Base-by-base conservation (phyloP, 2,888 invertebrate species). In the Drosophila tripunctata region DNA sequence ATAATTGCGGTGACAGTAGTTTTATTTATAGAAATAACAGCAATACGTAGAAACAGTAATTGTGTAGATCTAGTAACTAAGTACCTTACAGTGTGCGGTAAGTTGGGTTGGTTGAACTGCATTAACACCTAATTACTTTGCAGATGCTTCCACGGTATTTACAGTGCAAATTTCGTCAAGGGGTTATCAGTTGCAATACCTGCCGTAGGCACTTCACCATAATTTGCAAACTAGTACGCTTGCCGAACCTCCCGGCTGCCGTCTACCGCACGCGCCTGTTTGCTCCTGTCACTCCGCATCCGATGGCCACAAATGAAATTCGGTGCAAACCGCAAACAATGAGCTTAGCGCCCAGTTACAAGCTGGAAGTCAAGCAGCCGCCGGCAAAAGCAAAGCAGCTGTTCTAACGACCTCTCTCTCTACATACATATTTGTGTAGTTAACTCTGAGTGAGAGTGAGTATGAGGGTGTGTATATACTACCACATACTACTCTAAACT, bases 301-400 rank as follows among this genome's bases (percentile, higher is more conserved):
- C 31, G 3, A 3, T 7, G 10, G 12, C 40, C 7, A 3, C 47
- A 38, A n/a, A 48, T 38, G 54, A 55, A 19, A 38, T 40, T 27
- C 22, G 41, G 24, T 44, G 58, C 70, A 58, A 63, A 48, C 75
- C 74, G 74, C 76, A 68, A 83, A 86, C 84, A 83, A 74, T 62
- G 35, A 58, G 87, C 84, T 83, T 80, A 86, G 74, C 76, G 78
- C 72, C 67, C 44, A 60, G 55, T 74, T 44, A 78, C 85, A 78
- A 71, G 76, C 80, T 79, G 75, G 75, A 79, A 85, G 81, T 79
- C 86, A 83, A 68, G 66, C 62, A 70, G 77, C 58, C 72, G 52
- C 38, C 27, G 63, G 57, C 30, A 21, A 58, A 55, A 6, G 14
- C 51, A 36, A 10, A 48, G 70, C 64, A 68, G 64, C 52, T 75